Evolutionary conservation across 2,797 vertebrate species (phyloP).

Genomic region (Pangasius krempfi): DNA sequence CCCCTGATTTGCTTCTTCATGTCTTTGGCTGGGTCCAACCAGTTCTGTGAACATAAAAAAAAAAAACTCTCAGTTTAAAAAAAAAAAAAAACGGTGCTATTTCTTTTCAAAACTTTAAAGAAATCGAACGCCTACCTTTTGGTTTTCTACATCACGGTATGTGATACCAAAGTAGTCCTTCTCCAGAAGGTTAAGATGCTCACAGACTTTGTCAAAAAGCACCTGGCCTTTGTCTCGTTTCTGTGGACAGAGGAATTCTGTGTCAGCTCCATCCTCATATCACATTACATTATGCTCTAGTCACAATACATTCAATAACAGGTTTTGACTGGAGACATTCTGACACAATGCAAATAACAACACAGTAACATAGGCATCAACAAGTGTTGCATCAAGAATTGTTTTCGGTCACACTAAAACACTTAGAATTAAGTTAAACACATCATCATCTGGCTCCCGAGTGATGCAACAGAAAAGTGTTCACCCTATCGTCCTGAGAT

Average conservation of each 20-base stretch:
- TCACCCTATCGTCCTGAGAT: too few species aligned
- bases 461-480: too few species aligned
- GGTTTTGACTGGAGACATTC: background rate
- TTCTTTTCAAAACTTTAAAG: background rate
- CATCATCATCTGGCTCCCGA: background rate
- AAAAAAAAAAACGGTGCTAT: background rate
- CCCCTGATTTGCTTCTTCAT: constrained; percentile 98
- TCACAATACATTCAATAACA: background rate
- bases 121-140: constrained; percentile 79
- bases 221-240: constrained; percentile 88
- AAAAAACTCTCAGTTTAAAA: background rate
- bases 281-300: background rate
- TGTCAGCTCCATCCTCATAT: background rate
- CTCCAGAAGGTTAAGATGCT: constrained; percentile 93
- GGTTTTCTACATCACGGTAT: constrained; percentile 89
- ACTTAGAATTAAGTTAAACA: background rate
- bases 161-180: constrained; percentile 92
- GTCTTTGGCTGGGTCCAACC: constrained; percentile 94
- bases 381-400: background rate
- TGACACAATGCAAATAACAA: background rate
- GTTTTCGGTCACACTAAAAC: background rate
- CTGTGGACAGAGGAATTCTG: constrained; percentile 65
- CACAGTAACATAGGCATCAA: background rate
- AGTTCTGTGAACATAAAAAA: constrained; percentile 79
- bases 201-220: constrained; percentile 90